A percentile compares a stretch with the other conserved stretches of the same genome.
Conservation (phyloP, 2,113 vertebrate species). For the Scalopus aquaticus region DNA sequence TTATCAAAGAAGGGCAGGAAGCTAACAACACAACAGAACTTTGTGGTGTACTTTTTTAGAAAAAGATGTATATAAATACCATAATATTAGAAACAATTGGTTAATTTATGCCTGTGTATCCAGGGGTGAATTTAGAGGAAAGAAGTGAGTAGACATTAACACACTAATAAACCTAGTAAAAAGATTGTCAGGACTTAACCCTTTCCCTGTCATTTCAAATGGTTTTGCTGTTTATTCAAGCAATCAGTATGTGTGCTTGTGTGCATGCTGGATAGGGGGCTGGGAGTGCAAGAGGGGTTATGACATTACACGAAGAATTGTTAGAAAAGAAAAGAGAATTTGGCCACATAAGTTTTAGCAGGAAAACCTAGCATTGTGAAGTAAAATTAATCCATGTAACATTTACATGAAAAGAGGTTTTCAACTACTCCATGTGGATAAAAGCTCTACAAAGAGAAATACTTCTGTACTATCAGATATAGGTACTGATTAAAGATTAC, state of each 20-base stretch:
- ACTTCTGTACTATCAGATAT: conserved; percentile 90
- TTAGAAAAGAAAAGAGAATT: conserved; percentile 63
- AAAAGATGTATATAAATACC: conserved; percentile 18
- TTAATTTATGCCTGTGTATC: conserved; percentile 30
- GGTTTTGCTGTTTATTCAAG: conserved; percentile 63
- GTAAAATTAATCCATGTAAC: conserved; percentile 77
- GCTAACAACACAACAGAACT: conserved; percentile 25
- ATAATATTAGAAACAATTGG: not conserved
- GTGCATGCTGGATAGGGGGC: not conserved
- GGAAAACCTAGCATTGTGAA: conserved; percentile 79
- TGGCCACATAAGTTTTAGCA: conserved; percentile 82
- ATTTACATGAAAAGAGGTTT: conserved; percentile 77
- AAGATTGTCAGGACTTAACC: conserved; percentile 7
- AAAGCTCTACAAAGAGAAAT: conserved; percentile 84
- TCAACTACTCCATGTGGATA: conserved; percentile 76
- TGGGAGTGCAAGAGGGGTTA: not conserved
- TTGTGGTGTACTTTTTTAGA: not conserved
- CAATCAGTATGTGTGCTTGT: not conserved
- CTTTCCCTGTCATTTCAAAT: conserved; percentile 59
- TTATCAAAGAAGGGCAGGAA: conserved; percentile 46
- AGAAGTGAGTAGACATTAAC: conserved; percentile 8
- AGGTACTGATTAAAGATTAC: conserved; percentile 95
- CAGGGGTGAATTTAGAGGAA: not conserved
- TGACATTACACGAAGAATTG: not conserved
- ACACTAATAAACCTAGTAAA: conserved; percentile 29